Base-by-base conservation (phyloP, 23 tunicate genomes). In the Trididemnum miniatum region DNA sequence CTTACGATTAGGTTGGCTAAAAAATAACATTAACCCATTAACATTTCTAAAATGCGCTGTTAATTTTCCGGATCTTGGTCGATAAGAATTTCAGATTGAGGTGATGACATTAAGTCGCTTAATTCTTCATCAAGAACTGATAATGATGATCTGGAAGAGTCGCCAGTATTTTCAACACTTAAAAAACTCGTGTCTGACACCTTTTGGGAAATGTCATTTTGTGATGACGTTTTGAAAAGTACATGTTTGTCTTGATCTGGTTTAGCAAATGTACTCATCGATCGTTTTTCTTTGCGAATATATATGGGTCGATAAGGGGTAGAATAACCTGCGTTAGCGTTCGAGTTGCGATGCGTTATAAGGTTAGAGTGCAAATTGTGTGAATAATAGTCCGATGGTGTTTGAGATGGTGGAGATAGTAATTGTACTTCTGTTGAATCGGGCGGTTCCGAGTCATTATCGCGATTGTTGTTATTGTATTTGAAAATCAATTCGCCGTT, bases 191-290 rank as follows among this genome's bases (percentile, higher is more conserved):
- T 24, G 37, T 12, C 38, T 12, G 37, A 31, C 37, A 67, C 38
- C 38, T 32, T 33, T 7, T 67, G 38, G 75, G 38, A 20, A 24
- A 74, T 38, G 79, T 74, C 59, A 12, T 37, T 40, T 5, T 74
- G 62, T 18, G 79, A 74, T 9, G 79, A 39, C 26, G 79, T 39
- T 38, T 74, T 74, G 24, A 74, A 74, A 9, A 74, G 28, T 2
- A 15, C 59, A 22, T 33, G 29, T 40, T 36, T 38, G 32, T 37
- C 28, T 2, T n/a, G 12, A 39, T 12, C 27, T 2, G 9, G 2
- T 15, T 27, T 22, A 9, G 59, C 59, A 37, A 37, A 37, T 1
- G 31, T 74, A 24, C 79, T 74, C 62, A 39, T 37, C 2, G 79
- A 37, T 24, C 79, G 59, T 40, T 7, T 40, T 23, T 74, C 28